Evolutionary conservation across 1,140 invertebrate genomes (phyloP), one percentile per base, ranked within the genome.

Genomic region (Drosophila lacteicornis): DNA sequence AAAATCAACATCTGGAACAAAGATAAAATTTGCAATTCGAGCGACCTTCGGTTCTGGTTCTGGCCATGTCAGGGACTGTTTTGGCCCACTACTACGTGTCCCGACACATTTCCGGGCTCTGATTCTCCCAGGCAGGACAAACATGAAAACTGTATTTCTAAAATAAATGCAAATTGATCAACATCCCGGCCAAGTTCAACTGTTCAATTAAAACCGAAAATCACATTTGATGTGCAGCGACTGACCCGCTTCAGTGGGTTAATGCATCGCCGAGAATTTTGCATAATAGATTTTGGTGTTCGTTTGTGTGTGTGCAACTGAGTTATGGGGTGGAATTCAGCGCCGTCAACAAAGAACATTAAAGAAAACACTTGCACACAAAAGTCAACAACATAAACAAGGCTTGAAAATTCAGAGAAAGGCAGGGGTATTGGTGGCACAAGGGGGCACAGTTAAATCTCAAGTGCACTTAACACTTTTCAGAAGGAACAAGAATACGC

Each of bases 321-420:
- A 73, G 43, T 73, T 76, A 76, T 76, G 74, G 43, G 33, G 33
- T 36, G 17, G 27, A 57, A 75, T 65, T 61, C 57, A 70, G 47
- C 11, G 17, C 12, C n/a, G 17, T 27, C 19, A 63, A 65, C 49
- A 75, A 65, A 55, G 74, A 49, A 61, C 60, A 65, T 77, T 78
- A 82, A 81, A 46, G 55, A 76, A 81, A 79, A 79, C 80, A 74
- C 80, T 82, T 68, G 59, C 80, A 75, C 53, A 82, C 80, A 82
- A 82, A 82, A 82, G 79, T 82, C 80, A 83, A 83, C 65, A 83
- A 63, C 75, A 79, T 75, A 83, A 83, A 83, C 80, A 83, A 83
- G 49, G 59, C 62, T 70, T 59, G 74, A 78, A 78, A 77, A 68
- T 67, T 50, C 53, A 40, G 8, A 15, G 46, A 13, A 47, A 25